phyloP scores from a whole-genome alignment of 1,140 invertebrate species.

The Nylanderia fulva region DNA sequence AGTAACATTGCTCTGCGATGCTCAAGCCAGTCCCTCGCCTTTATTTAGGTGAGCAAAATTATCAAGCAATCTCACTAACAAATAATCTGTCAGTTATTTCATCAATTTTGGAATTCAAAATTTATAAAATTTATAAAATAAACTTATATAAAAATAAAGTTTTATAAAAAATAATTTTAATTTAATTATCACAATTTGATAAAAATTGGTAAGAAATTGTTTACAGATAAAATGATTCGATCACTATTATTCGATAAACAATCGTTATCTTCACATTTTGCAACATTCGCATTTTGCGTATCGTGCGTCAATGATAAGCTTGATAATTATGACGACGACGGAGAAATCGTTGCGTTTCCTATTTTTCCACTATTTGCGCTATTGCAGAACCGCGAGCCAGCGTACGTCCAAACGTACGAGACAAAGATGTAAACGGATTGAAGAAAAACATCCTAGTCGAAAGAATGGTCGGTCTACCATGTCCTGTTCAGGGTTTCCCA shows the following conservation, averaged over 20 bases:
- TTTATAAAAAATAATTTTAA: too few species aligned
- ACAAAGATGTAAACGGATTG: conserved; percentile 83
- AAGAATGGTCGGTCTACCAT: conserved; percentile 87
- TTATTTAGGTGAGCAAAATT: conserved; percentile 87
- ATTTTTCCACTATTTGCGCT: conserved; percentile 52
- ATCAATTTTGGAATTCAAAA: conserved; percentile 5
- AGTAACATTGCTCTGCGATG: conserved; percentile 88
- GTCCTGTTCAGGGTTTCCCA: conserved; percentile 90
- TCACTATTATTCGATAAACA: conserved; percentile 13
- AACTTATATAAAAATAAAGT: too few species aligned
- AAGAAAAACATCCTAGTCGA: conserved; percentile 82
- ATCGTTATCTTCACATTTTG: conserved; percentile 58
- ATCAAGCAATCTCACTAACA: conserved; percentile 76
- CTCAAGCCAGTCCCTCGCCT: conserved; percentile 88
- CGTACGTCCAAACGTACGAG: conserved; percentile 85
- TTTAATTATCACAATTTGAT: neutral
- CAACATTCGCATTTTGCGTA: neutral
- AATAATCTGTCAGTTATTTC: neutral
- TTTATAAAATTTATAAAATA: neutral
- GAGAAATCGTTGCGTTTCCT: neutral
- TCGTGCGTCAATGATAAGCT: conserved; percentile 25
- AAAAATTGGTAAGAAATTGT: neutral
- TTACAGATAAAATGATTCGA: neutral
- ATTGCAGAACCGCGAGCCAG: conserved; percentile 85
- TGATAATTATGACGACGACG: conserved; percentile 52